phyloP scores from a whole-genome alignment of 2,113 vertebrate species.

The Mustelus asterias region DNA sequence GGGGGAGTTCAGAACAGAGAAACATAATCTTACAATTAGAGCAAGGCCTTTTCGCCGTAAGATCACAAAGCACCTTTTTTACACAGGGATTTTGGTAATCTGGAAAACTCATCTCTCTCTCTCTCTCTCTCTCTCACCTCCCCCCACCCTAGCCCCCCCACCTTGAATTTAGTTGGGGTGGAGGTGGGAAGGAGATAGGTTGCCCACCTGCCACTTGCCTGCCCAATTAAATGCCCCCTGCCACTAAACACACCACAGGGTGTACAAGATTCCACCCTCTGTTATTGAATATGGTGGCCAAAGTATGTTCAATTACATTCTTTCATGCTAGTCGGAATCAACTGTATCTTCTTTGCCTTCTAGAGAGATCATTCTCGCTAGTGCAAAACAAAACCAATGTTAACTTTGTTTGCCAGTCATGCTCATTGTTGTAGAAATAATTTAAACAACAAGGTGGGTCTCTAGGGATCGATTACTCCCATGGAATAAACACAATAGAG shows the following conservation, averaged over 20 bases:
- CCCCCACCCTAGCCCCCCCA: neutral
- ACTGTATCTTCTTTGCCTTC: neutral
- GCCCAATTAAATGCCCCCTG: neutral
- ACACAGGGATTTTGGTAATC: neutral
- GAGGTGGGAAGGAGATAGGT: neutral
- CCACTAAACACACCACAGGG: neutral
- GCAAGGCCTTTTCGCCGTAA: neutral
- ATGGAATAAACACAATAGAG: neutral
- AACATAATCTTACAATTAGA: neutral
- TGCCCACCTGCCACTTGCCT: too few species aligned
- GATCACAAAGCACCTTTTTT: neutral
- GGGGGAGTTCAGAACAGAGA: neutral
- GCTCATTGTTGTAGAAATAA: slow-evolving; percentile 20
- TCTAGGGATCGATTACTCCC: neutral
- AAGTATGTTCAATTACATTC: neutral
- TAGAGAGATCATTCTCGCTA: neutral
- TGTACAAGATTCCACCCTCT: neutral
- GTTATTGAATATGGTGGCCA: neutral
- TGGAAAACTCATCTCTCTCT: neutral
- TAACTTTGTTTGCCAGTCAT: neutral
- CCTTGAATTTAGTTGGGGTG: neutral
- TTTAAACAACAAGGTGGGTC: neutral
- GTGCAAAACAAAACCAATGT: neutral
- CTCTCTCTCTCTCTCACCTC: too few species aligned
- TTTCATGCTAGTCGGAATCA: neutral